phyloP scores from a whole-genome alignment of 2,888 invertebrate species.

The Hemicrepidius hirtus region DNA sequence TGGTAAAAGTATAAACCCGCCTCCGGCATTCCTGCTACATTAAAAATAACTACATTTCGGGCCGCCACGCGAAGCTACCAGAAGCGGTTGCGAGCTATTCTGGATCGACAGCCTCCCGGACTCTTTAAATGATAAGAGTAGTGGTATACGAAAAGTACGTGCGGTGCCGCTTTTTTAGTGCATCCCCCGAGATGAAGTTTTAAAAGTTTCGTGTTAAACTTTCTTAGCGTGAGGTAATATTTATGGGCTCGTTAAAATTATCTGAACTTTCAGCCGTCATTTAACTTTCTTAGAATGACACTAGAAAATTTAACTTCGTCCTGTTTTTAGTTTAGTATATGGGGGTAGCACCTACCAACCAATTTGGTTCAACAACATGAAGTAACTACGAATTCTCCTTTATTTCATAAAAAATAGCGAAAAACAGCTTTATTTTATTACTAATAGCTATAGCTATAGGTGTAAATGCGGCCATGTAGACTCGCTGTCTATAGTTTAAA shows the following conservation, averaged over 20 bases:
- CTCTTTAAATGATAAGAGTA: conserved; percentile 21
- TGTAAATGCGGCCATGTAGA: too few species aligned
- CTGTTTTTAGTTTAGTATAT: not conserved
- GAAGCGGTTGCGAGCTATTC: conserved; percentile 52
- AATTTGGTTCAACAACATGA: too few species aligned
- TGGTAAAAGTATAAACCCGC: conserved; percentile 44
- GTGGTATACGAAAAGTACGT: conserved; percentile 22
- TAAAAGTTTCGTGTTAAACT: conserved; percentile 18
- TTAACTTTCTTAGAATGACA: conserved; percentile 10
- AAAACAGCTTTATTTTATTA: too few species aligned
- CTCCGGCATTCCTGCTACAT: conserved; percentile 51
- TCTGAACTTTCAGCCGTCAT: conserved; percentile 7
- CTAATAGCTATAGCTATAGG: too few species aligned
- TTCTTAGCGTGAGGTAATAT: conserved; percentile 19
- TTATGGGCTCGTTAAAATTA: conserved; percentile 9
- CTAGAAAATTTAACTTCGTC: conserved; percentile 10
- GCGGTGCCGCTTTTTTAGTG: conserved; percentile 29
- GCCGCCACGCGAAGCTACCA: conserved; percentile 46
- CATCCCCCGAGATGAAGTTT: conserved; percentile 28
- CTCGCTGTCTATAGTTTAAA: too few species aligned
- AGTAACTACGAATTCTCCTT: too few species aligned
- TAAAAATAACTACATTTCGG: conserved; percentile 50
- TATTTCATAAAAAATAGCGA: too few species aligned
- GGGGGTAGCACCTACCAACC: too few species aligned
- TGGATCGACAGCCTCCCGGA: conserved; percentile 51